Evolutionary conservation across 92 coral and sea anemone species (phyloP), one percentile per base, ranked within the genome.

Genomic region (Zoanthus sociatus): DNA sequence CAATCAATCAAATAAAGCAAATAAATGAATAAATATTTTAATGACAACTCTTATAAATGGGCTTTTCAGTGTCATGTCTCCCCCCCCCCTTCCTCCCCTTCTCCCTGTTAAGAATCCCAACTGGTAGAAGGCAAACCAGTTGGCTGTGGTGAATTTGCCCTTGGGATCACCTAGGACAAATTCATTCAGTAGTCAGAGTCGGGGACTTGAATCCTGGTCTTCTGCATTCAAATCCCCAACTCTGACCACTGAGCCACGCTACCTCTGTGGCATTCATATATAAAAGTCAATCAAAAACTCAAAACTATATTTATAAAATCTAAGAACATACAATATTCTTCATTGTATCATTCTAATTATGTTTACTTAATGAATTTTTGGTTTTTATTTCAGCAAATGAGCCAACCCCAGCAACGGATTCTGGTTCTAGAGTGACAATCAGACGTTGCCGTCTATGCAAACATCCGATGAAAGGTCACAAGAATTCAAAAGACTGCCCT

Each of bases 401-500:
- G 13, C 44, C 73, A 30, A 32, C 45, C 73, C 73, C 73, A 69
- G 73, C 73, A 30, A 16, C 31, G 45, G 10, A 69, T 30, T 8
- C 45, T 30, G 73, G 73, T 69, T 26, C 45, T 6, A 69, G 73
- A 69, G 45, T 46, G 17, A 30, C 16, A 5, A 69, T 44, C 73
- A 69, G 73, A 69, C 47, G 73, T 30, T 69, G 73, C 73, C 73
- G 73, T 46, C 45, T 69, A 30, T 69, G 45, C 73, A 69, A 68
- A 69, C 73, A 69, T 44, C 73, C 73, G 46, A 69, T 69, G 73
- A 54, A 54, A 54, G 9, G 60, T 12, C 60, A 7, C 1, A 54
- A 54, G 60, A 54, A 54, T 54, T 54, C 11, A 54, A 54, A 54
- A 54, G 60, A 54, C 58, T 53, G 58, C 58, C 58, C 58, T 53